Evolutionary conservation across 2,113 vertebrate genomes (phyloP), one percentile per base, ranked within the genome.

Genomic region (Lipophrys pholis): DNA sequence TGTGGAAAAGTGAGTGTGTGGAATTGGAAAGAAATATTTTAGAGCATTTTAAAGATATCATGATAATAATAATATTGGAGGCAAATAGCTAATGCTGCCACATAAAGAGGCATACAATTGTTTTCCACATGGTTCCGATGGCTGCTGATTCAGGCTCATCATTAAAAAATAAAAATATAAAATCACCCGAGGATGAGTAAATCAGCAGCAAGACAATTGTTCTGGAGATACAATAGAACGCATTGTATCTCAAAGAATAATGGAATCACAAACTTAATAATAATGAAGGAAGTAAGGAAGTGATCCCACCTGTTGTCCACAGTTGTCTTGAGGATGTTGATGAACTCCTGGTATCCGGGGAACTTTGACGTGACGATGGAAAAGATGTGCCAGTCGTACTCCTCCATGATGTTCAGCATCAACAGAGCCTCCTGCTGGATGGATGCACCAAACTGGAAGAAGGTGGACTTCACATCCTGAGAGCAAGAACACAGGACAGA

Each of bases 401-500:
- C 97, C 88, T 99, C 97, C 98, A 99, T 99, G 87, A 99, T 98
- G 90, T 97, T 98, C 58, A 99, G 84, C 98, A 99, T 97, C 80
- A 97, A 91, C 0, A 95, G 95, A 66, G 97, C 97, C 90, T 99
- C 97, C 89, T 99, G 98, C 82, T 99, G 97, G 88, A 99, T 98
- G 65, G 98, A 99, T 5, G 98, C 98, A 12, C 98, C 98, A 38
- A 99, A 99, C 80, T 99, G 98, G 92, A 99, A 99, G 92, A 99
- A 99, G 0, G 96, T 97, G 1, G 98, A 99, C 83, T 95, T 97
- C 21, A 94, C 95, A 80, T 99, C 97, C 97, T 99, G 92, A 39
- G 16, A 55, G 41, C 45, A 66, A 42, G 21, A 50, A 12, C 1
- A 30, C 8, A 8, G 40, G 30, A 6, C 48, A 12, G 35, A 35